A percentile compares a stretch with the other conserved stretches of the same genome.
Conservation (phyloP, 2,888 invertebrate species). For the Danaus chrysippus region DNA sequence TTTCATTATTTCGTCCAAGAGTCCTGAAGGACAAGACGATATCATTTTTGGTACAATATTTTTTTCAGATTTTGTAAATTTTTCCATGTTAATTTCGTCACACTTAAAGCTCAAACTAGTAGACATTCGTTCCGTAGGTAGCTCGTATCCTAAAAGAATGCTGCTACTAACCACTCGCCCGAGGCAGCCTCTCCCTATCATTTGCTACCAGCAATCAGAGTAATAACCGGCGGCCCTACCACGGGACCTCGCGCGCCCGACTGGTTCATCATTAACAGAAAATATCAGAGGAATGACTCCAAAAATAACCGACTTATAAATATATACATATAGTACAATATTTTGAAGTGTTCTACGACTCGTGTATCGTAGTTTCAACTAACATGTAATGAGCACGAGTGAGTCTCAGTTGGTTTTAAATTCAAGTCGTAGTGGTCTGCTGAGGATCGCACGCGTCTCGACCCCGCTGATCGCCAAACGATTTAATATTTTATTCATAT, state of each 20-base stretch:
- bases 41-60: not conserved
- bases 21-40: not conserved
- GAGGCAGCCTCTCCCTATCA: constrained; percentile 34
- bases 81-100: not conserved
- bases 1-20: not conserved
- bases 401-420: constrained; percentile 32
- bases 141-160: constrained; percentile 19
- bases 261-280: not conserved
- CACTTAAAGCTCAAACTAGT: not conserved
- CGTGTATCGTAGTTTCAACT: no score
- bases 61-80: not conserved
- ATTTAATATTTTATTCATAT: constrained; percentile 17
- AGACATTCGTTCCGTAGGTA: not conserved
- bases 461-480: constrained; percentile 3
- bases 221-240: constrained; percentile 41
- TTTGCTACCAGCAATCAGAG: constrained; percentile 51
- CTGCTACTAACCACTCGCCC: constrained; percentile 20
- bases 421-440: constrained; percentile 25
- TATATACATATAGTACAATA: no score
- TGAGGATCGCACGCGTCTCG: constrained; percentile 28
- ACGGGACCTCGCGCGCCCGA: not conserved
- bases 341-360: no score
- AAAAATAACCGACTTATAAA: no score
- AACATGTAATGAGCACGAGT: not conserved
- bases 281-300: not conserved